A percentile compares a stretch with the other conserved stretches of the same genome.
Conservation (phyloP, 2,113 vertebrate species). For the Panthera uncia region DNA sequence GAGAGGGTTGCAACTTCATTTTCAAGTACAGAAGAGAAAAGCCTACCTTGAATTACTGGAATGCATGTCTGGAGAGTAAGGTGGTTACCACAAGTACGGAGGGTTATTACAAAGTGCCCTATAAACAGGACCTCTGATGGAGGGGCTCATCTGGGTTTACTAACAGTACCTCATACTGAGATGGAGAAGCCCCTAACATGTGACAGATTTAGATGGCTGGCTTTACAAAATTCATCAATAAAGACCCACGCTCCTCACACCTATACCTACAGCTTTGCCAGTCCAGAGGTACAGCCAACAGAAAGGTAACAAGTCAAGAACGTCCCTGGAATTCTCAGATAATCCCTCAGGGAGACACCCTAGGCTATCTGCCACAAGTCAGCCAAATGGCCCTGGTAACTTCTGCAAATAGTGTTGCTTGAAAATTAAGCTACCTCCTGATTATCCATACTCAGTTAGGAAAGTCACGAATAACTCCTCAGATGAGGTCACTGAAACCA, state of each 20-base stretch:
- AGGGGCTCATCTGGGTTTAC: neutral
- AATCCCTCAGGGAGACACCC: neutral
- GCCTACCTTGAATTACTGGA: neutral
- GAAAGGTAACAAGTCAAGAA: neutral
- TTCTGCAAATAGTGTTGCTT: neutral
- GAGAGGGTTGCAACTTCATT: neutral
- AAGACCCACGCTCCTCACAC: neutral
- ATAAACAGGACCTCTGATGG: neutral
- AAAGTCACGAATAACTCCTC: neutral
- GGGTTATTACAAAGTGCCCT: neutral
- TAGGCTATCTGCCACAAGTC: neutral
- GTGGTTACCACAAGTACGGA: neutral
- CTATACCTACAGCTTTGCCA: neutral
- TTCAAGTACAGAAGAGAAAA: neutral
- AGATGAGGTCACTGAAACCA: slow-evolving; percentile 2
- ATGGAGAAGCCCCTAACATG: neutral
- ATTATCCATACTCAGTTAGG: neutral
- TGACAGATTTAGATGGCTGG: neutral
- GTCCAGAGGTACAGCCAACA: neutral
- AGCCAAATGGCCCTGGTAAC: neutral
- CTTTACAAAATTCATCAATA: slow-evolving; percentile 8
- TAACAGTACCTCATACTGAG: neutral
- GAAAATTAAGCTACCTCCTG: slow-evolving; percentile 5
- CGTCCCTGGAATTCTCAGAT: slow-evolving; percentile 19
- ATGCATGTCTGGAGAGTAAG: neutral